phyloP scores from a whole-genome alignment of 2,113 vertebrate species.

The Sarotherodon lohbergeri region DNA sequence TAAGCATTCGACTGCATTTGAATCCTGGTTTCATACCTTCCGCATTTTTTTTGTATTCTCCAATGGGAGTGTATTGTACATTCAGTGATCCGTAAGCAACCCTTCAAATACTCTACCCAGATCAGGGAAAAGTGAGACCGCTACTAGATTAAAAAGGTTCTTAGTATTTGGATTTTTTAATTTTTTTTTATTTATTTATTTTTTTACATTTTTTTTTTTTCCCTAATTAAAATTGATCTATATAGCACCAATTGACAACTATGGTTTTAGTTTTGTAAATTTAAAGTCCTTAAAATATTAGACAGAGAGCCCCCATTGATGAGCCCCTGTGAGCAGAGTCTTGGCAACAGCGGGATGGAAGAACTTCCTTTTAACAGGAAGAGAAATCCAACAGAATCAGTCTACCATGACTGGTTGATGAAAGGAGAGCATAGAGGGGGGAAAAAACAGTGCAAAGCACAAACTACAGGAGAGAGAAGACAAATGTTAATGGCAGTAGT shows the following conservation, averaged over 20 bases:
- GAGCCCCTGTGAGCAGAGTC: not conserved
- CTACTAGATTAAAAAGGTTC: not conserved
- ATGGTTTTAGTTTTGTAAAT: not conserved
- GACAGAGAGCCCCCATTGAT: not conserved
- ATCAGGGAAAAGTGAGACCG: not conserved
- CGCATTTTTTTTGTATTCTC: not conserved
- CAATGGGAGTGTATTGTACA: not conserved
- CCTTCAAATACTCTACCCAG: not conserved
- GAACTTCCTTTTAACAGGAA: not conserved
- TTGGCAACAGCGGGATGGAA: not conserved
- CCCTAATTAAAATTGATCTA: not conserved
- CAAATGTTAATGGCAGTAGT: not conserved
- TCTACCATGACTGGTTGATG: not conserved
- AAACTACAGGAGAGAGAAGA: not conserved
- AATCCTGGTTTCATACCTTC: not conserved
- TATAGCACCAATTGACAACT: not conserved
- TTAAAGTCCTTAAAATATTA: not conserved
- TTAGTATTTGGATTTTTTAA: not conserved
- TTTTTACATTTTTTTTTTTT: fast-evolving
- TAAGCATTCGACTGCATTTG: not conserved
- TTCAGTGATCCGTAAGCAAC: not conserved
- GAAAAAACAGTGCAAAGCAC: not conserved
- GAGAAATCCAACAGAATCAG: not conserved
- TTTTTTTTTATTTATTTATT: not conserved
- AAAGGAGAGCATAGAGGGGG: not conserved